Percentiles rank a stretch among this genome's conserved stretches.
These are phyloP conservation scores for Astur gentilis DNA, from an alignment of 2,113 vertebrate species.

Conservation along the genomic window DNA sequence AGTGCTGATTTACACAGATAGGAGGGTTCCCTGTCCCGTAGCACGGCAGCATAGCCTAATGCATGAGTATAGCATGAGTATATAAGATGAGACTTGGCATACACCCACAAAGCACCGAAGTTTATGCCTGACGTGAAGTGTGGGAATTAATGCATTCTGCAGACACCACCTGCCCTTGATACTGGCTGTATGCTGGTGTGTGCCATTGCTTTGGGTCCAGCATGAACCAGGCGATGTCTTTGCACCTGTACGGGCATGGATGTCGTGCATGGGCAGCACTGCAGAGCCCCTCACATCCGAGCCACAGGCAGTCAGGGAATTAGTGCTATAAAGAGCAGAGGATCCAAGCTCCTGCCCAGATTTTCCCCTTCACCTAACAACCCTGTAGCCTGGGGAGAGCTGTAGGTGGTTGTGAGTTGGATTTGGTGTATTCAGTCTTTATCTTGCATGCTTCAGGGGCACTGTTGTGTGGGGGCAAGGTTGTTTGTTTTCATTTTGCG, in stretches of 20 bases:
- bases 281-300: not conserved
- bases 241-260: not conserved
- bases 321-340: not conserved
- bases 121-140: not conserved
- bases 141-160: not conserved
- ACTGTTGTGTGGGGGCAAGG: not conserved
- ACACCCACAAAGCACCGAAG: not conserved
- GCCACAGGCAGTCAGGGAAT: not conserved
- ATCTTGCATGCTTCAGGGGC: not conserved
- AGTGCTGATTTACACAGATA: not conserved
- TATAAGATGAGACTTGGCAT: not conserved
- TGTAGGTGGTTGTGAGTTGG: not conserved
- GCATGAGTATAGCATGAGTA: no score
- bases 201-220: not conserved
- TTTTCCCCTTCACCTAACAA: not conserved
- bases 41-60: not conserved
- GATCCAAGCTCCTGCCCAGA: not conserved
- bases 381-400: not conserved
- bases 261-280: not conserved
- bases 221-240: not conserved
- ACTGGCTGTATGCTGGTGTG: not conserved
- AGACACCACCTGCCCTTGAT: not conserved
- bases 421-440: not conserved
- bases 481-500: constrained; percentile 36
- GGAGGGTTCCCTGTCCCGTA: accelerated